Base-by-base conservation (phyloP, 2,888 invertebrate genomes). In the Agonopterix heracliana region DNA sequence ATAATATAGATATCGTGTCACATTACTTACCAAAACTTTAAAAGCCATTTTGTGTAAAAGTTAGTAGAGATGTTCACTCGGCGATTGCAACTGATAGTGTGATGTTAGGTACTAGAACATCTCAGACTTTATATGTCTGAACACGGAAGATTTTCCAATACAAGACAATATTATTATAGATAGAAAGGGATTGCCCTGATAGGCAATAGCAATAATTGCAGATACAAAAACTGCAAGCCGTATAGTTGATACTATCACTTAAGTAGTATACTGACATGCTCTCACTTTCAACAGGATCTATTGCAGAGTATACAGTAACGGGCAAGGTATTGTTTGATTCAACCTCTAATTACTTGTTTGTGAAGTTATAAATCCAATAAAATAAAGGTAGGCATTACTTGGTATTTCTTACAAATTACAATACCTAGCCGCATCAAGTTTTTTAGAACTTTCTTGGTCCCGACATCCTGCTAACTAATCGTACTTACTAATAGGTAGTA, bases 141-240 rank as follows among this genome's bases (percentile, higher is more conserved):
- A 75, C 59, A 66, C 86, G 87, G 86, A 85, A 87, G 75, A 53
- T 52, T 50, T 59, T 51, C 52, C 52, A 48, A 34, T 52, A 51
- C 40, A 42, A 46, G 34, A 44, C 45, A 65, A 61, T 54, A 58
- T 59, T 56, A 58, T 26, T 26, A 26, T 26, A 26, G 26, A 26
- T 71, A 76, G 82, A 85, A 82, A 84, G 84, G 82, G 78, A 78
- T 61, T 64, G 65, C 55, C 55, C 59, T 60, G 57, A 64, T 63
- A 56, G 54, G 56, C 55, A 52, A 57, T 7, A 54, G 52, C 54
- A 52, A 50, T 61, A 61, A 61, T 66, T 63, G 60, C 45, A 52
- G 47, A 57, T 59, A 59, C 55, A 57, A 58, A 63, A 64, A 67
- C 60, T 57, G 50, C 38, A 53, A 60, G 60, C 26, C 26, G 26